Conservation (phyloP, 1,140 invertebrate species). For the Spodoptera litura region DNA sequence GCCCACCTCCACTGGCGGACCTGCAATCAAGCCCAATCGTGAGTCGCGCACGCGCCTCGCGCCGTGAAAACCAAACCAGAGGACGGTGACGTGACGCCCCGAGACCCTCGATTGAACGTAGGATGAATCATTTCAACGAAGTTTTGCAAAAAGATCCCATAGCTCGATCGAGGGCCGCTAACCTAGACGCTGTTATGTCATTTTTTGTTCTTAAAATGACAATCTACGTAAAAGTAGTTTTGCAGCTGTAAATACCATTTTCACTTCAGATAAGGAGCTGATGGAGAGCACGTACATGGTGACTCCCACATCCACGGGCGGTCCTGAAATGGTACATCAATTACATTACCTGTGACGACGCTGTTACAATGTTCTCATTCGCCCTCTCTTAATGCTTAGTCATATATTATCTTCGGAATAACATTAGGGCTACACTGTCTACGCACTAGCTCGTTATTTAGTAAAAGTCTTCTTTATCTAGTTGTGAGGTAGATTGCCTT, state of each 20-base stretch:
- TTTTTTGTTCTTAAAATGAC: conserved; percentile 57
- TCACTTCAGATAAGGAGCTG: conserved; percentile 98
- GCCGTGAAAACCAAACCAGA: conserved; percentile 82
- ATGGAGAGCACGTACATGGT: conserved; percentile 99
- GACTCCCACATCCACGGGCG: conserved; percentile 97
- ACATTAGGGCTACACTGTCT: not conserved
- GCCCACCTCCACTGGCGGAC: conserved; percentile 97
- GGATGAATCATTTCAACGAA: conserved; percentile 46
- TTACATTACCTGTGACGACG: conserved; percentile 58
- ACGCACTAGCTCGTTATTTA: not conserved
- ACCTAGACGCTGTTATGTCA: conserved; percentile 58
- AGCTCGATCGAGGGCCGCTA: conserved; percentile 72
- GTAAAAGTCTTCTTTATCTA: no score
- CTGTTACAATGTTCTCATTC: conserved; percentile 8
- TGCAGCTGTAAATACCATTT: conserved; percentile 92
- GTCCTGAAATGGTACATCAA: conserved; percentile 90
- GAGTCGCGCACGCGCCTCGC: conserved; percentile 63
- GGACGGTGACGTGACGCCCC: conserved; percentile 74
- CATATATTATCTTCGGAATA: not conserved
- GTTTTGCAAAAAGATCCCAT: conserved; percentile 30
- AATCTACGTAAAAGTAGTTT: conserved; percentile 72
- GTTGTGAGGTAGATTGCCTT: no score
- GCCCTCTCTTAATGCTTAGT: not conserved
- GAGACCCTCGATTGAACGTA: conserved; percentile 67
- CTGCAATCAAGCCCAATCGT: conserved; percentile 90